These are phyloP conservation scores for Catocala fraxini DNA, from an alignment of 2,888 invertebrate genomes.

Conservation along the genomic window DNA sequence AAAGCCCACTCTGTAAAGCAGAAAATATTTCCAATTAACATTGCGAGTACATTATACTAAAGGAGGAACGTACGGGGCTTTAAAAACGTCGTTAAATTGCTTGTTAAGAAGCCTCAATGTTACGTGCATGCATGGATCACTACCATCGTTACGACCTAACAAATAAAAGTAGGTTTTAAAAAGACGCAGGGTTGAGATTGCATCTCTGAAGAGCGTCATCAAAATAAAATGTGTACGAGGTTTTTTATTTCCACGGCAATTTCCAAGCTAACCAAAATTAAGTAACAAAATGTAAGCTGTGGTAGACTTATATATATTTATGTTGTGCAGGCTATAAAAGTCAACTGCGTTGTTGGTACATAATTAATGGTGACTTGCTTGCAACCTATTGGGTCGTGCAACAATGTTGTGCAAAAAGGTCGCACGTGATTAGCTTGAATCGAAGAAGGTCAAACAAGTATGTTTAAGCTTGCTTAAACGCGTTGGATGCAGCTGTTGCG, in stretches of 20 bases:
- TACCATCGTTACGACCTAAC: slow-evolving; percentile 10
- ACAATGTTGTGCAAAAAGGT: not conserved
- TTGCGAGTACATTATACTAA: slow-evolving; percentile 27
- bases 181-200: slow-evolving; percentile 5
- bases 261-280: not conserved
- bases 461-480: no score
- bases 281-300: no score
- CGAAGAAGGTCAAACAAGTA: no score
- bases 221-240: not conserved
- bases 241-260: not conserved
- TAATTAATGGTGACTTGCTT: slow-evolving; percentile 9
- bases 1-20: not conserved
- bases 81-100: slow-evolving; percentile 39
- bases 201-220: slow-evolving; percentile 5
- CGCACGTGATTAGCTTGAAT: not conserved
- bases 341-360: slow-evolving; percentile 6
- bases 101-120: slow-evolving; percentile 10
- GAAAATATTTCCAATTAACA: slow-evolving; percentile 35
- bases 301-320: slow-evolving; percentile 1
- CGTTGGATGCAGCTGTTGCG: no score
- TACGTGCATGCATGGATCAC: slow-evolving; percentile 18
- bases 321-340: slow-evolving; percentile 8
- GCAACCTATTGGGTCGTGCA: not conserved
- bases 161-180: slow-evolving; percentile 14
- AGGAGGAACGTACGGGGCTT: slow-evolving; percentile 5